phyloP scores from a whole-genome alignment of 2,113 vertebrate genomes.

The Tringa solitaria region DNA sequence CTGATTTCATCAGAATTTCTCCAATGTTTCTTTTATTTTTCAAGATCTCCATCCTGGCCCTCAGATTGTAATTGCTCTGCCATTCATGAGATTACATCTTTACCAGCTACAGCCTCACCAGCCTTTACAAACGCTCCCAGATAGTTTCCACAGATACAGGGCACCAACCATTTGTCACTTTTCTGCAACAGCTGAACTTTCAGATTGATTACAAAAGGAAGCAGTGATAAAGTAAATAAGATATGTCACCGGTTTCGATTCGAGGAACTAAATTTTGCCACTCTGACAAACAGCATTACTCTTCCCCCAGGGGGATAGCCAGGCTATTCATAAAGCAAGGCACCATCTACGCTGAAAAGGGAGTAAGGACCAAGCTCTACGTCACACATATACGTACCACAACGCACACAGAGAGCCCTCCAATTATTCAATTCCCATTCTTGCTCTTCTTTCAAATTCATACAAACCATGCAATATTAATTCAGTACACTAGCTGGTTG shows the following conservation, averaged over 20 bases:
- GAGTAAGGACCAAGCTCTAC: not conserved
- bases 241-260: not conserved
- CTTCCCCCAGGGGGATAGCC: not conserved
- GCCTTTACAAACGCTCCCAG: not conserved
- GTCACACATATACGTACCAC: rapidly evolving
- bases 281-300: not conserved
- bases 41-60: not conserved
- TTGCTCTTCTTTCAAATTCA: not conserved
- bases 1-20: not conserved
- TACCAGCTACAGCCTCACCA: not conserved
- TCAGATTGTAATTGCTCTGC: not conserved
- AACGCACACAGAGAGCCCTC: rapidly evolving
- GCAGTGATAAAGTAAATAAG: constrained; percentile 10
- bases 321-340: not conserved
- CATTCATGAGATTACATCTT: not conserved
- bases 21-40: not conserved
- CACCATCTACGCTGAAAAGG: not conserved
- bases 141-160: not conserved
- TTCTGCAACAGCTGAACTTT: constrained; percentile 23
- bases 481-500: not conserved
- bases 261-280: not conserved
- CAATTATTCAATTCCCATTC: not conserved
- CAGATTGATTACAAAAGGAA: constrained; percentile 28
- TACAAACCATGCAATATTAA: not conserved
- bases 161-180: constrained; percentile 9